Conservation (phyloP, 1,140 invertebrate species). For the Achroia grisella region DNA sequence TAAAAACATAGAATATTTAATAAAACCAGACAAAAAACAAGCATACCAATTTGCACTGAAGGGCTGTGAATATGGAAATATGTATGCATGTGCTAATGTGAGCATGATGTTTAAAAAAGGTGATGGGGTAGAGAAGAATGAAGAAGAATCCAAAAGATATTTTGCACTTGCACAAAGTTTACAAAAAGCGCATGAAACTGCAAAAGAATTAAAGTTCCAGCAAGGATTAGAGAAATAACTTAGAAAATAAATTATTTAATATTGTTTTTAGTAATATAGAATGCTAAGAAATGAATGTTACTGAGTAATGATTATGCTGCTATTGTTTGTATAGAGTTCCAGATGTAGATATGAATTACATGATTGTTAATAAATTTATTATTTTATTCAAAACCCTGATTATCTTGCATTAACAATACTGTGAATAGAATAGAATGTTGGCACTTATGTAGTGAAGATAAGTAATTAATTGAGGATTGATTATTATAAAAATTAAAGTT, state of each 20-base stretch:
- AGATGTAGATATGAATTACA: no score
- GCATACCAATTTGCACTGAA: constrained; percentile 84
- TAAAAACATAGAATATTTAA: constrained; percentile 67
- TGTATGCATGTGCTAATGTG: constrained; percentile 90
- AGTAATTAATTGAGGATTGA: no score
- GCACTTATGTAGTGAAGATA: no score
- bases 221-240: constrained; percentile 70
- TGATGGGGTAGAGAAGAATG: constrained; percentile 82
- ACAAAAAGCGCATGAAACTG: constrained; percentile 77
- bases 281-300: no score
- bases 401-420: no score
- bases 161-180: constrained; percentile 81
- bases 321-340: no score
- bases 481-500: no score
- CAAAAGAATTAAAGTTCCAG: constrained; percentile 78
- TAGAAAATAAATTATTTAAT: background rate
- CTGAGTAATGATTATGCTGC: no score
- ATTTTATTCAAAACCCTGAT: no score
- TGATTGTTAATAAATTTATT: no score
- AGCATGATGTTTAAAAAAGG: constrained; percentile 87
- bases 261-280: no score
- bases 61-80: constrained; percentile 86
- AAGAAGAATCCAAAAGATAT: constrained; percentile 80
- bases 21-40: constrained; percentile 82
- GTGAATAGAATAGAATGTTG: no score